These are phyloP conservation scores for Lanistes nyassanus DNA, from an alignment of 1,140 invertebrate genomes.

Conservation along the genomic window DNA sequence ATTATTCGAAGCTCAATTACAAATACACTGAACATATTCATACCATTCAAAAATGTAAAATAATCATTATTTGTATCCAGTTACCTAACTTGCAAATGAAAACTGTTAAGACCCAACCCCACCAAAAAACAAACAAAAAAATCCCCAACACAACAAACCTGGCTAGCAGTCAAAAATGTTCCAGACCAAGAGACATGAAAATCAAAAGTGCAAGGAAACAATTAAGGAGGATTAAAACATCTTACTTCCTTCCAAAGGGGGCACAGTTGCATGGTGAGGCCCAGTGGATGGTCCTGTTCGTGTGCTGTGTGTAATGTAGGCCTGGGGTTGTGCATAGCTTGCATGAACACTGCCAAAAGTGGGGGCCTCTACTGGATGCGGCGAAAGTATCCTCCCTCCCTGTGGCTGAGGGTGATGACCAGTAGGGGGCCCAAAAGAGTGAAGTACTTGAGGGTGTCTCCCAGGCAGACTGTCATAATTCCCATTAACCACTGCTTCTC, in stretches of 20 bases:
- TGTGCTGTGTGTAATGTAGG: slow-evolving; percentile 52
- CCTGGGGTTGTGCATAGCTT: slow-evolving; percentile 32
- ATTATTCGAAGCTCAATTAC: too few relatives aligned
- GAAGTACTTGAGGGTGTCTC: slow-evolving; percentile 16
- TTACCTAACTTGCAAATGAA: too few relatives aligned
- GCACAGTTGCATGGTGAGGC: slow-evolving; percentile 48
- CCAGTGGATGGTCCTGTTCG: slow-evolving; percentile 40
- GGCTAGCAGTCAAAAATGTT: not conserved
- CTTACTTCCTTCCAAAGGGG: slow-evolving; percentile 39
- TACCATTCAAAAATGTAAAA: too few relatives aligned
- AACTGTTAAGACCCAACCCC: too few relatives aligned
- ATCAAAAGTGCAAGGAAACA: not conserved
- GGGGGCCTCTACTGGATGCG: slow-evolving; percentile 35
- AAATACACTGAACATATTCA: too few relatives aligned
- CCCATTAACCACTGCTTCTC: slow-evolving; percentile 26
- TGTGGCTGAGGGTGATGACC: slow-evolving; percentile 27
- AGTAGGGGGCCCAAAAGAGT: slow-evolving; percentile 23
- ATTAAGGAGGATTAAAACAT: not conserved
- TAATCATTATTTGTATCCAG: too few relatives aligned
- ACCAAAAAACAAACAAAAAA: not conserved
- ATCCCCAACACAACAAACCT: not conserved
- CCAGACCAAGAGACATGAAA: not conserved
- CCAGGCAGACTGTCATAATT: slow-evolving; percentile 27
- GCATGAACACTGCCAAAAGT: slow-evolving; percentile 34
- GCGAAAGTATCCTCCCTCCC: slow-evolving; percentile 27